Base-by-base conservation (phyloP, 1,140 invertebrate species). In the Bathynomus jamesi region DNA sequence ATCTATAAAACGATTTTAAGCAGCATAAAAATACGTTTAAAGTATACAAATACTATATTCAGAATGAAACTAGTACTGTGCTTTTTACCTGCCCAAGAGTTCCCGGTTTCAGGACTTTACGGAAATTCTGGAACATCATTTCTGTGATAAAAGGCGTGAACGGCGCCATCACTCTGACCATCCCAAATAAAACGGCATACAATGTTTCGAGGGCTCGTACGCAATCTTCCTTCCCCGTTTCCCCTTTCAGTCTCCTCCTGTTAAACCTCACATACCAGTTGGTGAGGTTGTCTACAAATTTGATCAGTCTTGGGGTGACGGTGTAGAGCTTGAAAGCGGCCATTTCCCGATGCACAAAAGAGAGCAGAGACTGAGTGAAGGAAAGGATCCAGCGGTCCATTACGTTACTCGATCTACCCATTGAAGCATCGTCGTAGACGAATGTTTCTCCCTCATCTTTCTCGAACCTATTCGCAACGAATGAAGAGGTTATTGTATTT, bases 261-360 rank as follows among this genome's bases (percentile, higher is more conserved):
- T 99, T 99, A 88, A 99, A 93, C 70, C 96, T 86, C 8, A 99
- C 95, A 81, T 99, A 98, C 95, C 96, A 98, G 81, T 99, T 99
- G 4, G 96, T 99, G 3, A 99, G 86, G 80, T 98, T 92, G 80
- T 99, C 95, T 76, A 99, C 95, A 82, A 96, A 99, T 81, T 96
- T 95, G 0, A 98, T 91, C 13, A 99, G 83, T 62, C 89, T 85
- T 2, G 96, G 95, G 28, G 98, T 90, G 11, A 99, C 97, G 0
- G 94, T 98, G 81, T 99, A 99, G 27, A 99, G 82, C 65, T 90
- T 87, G 81, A 99, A 99, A 3, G 90, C 89, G 79, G 87, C 86
- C 97, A 99, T 99, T 84, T 99, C 96, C 71, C 88, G 85, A 62
- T 90, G 88, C 5, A 99, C 88, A 86, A 93, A 98, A 66, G 88